These are phyloP conservation scores for Leptobrachium ailaonicum DNA, from an alignment of 2,113 vertebrate genomes.

Conservation along the genomic window DNA sequence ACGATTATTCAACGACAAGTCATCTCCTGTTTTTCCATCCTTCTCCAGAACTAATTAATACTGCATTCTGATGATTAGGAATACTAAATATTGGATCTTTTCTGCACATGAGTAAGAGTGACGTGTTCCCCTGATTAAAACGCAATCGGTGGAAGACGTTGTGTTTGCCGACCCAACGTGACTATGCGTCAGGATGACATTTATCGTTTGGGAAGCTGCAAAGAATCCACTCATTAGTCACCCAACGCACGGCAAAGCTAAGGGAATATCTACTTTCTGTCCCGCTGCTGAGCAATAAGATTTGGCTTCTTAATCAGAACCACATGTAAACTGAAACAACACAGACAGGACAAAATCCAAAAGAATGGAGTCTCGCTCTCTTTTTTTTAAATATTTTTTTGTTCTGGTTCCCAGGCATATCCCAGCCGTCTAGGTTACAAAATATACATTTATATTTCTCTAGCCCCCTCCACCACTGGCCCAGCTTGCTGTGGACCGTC, in stretches of 20 bases:
- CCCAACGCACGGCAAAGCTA: not conserved
- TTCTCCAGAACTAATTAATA: too few species aligned
- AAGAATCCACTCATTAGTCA: slow-evolving; percentile 8
- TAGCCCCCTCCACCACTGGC: not conserved
- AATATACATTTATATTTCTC: slow-evolving; percentile 21
- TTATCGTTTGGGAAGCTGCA: not conserved
- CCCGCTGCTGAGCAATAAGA: slow-evolving; percentile 46
- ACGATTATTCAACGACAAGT: too few species aligned
- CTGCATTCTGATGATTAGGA: not conserved
- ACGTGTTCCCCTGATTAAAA: not conserved
- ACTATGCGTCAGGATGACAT: not conserved
- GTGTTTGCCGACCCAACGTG: not conserved
- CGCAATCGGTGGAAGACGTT: too few species aligned
- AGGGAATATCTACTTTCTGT: slow-evolving; percentile 26
- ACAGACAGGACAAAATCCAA: slow-evolving; percentile 33
- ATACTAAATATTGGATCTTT: not conserved
- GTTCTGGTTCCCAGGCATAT: slow-evolving; percentile 54
- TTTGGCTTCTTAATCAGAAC: slow-evolving; percentile 54
- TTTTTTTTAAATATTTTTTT: not conserved
- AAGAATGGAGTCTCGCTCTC: slow-evolving; percentile 11
- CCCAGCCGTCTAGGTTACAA: slow-evolving; percentile 28
- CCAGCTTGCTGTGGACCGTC: slow-evolving; percentile 3
- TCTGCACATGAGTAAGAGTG: not conserved
- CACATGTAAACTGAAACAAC: slow-evolving; percentile 31
- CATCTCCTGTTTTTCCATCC: too few species aligned